A percentile compares a stretch with the other conserved stretches of the same genome.
phyloP scores from a whole-genome alignment of 2,888 invertebrate genomes.

The Volucella zonaria region DNA sequence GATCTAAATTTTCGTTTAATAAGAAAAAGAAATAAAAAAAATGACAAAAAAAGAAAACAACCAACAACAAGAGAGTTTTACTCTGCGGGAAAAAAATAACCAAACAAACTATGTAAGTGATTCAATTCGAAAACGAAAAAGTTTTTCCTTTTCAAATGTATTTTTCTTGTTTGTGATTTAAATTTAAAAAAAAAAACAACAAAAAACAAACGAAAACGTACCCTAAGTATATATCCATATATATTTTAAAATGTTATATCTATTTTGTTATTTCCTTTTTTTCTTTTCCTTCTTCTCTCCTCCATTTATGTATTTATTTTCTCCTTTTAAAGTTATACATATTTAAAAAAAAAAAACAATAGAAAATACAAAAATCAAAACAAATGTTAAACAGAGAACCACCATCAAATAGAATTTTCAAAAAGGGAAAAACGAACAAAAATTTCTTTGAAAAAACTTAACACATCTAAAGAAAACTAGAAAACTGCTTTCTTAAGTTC shows the following conservation, averaged over 20 bases:
- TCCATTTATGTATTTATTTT: slow-evolving; percentile 40
- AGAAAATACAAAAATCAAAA: neutral
- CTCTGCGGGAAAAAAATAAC: slow-evolving; percentile 40
- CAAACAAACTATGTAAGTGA: neutral
- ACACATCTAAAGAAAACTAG: slow-evolving; percentile 63
- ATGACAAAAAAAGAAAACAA: neutral
- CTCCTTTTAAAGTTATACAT: slow-evolving; percentile 9
- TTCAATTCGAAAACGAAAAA: slow-evolving; percentile 35
- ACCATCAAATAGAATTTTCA: neutral
- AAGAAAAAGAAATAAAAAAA: slow-evolving; percentile 29
- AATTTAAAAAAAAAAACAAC: slow-evolving; percentile 28
- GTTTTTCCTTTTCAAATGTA: slow-evolving; percentile 65
- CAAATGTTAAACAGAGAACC: neutral
- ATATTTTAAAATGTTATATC: slow-evolving; percentile 39
- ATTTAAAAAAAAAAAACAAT: slow-evolving; percentile 5
- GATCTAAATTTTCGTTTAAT: slow-evolving; percentile 32
- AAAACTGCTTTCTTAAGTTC: slow-evolving; percentile 55
- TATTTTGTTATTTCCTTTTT: slow-evolving; percentile 38
- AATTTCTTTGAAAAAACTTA: slow-evolving; percentile 68
- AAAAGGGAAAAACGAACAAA: slow-evolving; percentile 26
- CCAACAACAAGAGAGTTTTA: slow-evolving; percentile 17
- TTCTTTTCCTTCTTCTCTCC: neutral
- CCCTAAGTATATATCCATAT: slow-evolving; percentile 22
- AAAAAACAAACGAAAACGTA: slow-evolving; percentile 36
- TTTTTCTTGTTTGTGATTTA: slow-evolving; percentile 73